These are phyloP conservation scores for Cebidichthys violaceus DNA, from an alignment of 2,113 vertebrate species.

Conservation along the genomic window DNA sequence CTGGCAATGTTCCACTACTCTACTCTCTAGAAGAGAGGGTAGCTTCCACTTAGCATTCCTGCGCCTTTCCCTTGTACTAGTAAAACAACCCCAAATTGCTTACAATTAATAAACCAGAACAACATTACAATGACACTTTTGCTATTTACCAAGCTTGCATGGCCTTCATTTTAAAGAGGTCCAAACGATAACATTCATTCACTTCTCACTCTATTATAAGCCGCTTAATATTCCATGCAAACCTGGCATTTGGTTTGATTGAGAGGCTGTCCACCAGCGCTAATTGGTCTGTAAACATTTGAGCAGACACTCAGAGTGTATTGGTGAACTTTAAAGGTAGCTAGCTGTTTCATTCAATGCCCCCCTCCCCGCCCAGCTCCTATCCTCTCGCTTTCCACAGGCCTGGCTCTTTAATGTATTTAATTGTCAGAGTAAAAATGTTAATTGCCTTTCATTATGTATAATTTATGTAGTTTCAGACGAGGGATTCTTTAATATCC, in stretches of 20 bases:
- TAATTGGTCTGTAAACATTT: slow-evolving; percentile 78
- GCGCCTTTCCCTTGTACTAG: background rate
- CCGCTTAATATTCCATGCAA: slow-evolving; percentile 74
- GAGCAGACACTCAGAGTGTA: slow-evolving; percentile 56
- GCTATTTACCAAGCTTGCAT: background rate
- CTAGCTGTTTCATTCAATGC: slow-evolving; percentile 47
- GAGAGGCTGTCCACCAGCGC: slow-evolving; percentile 59
- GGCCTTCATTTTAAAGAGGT: slow-evolving; percentile 6
- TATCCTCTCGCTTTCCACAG: slow-evolving; percentile 46
- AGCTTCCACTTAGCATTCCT: background rate
- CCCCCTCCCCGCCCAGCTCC: slow-evolving; percentile 4
- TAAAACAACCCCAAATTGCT: background rate
- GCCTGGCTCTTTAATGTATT: slow-evolving; percentile 72
- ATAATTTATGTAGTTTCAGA: slow-evolving; percentile 80
- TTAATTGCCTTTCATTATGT: slow-evolving; percentile 85
- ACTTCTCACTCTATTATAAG: slow-evolving; percentile 48
- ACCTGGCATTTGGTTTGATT: slow-evolving; percentile 73
- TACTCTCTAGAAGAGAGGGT: background rate
- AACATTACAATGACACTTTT: background rate
- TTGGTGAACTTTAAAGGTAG: slow-evolving; percentile 59
- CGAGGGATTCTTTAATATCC: slow-evolving; percentile 78
- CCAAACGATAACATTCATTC: slow-evolving; percentile 57
- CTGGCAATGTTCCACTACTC: background rate
- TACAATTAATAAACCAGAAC: background rate
- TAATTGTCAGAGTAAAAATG: slow-evolving; percentile 80